These are phyloP conservation scores for Peribatodes rhomboidaria DNA, from an alignment of 2,888 invertebrate genomes.

Conservation along the genomic window DNA sequence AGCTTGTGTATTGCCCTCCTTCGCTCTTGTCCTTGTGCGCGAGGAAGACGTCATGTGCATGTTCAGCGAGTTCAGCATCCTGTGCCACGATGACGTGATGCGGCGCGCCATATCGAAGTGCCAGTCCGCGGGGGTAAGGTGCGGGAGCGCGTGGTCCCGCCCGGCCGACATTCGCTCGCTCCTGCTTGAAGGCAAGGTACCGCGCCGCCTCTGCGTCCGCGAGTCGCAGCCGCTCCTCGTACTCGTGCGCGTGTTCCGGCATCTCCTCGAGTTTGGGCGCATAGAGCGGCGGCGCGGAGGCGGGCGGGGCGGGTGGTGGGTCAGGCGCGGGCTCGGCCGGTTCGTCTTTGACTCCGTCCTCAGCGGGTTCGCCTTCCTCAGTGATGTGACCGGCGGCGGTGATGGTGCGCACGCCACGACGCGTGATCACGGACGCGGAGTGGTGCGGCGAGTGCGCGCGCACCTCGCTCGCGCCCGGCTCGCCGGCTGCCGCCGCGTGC, in stretches of 20 bases:
- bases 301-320: constrained; percentile 47
- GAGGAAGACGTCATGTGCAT: constrained; percentile 65
- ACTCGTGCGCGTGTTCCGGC: constrained; percentile 63
- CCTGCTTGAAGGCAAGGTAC: constrained; percentile 77
- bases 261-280: constrained; percentile 65
- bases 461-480: constrained; percentile 31
- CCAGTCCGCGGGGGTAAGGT: constrained; percentile 63
- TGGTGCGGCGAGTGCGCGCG: constrained; percentile 62
- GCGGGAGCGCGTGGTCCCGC: constrained; percentile 41
- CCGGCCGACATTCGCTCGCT: constrained; percentile 60
- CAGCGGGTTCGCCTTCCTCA: constrained; percentile 55
- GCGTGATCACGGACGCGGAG: constrained; percentile 85
- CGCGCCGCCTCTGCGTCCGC: constrained; percentile 75
- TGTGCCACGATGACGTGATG: constrained; percentile 73
- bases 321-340: constrained; percentile 63
- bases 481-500: constrained; percentile 24
- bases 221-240: constrained; percentile 71
- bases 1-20: constrained; percentile 63
- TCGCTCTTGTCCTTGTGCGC: constrained; percentile 67
- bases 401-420: constrained; percentile 86
- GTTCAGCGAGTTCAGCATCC: constrained; percentile 67
- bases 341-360: constrained; percentile 77
- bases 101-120: constrained; percentile 72
- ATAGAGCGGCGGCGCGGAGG: constrained; percentile 57
- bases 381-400: constrained; percentile 88